Evolutionary conservation across 2,888 invertebrate species (phyloP).

Genomic region (Dryadula phaetusa): DNA sequence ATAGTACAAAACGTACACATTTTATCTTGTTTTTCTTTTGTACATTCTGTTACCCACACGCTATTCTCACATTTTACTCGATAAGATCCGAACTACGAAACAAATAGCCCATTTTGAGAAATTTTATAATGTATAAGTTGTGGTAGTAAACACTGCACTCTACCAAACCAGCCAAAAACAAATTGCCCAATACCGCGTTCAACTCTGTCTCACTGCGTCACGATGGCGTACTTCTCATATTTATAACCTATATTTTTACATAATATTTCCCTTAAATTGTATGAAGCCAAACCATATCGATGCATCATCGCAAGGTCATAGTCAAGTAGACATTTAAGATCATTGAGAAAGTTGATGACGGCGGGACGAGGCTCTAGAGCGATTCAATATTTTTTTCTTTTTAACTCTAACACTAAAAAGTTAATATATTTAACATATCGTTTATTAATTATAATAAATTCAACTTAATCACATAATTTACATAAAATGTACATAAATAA

Average conservation of each 20-base stretch:
- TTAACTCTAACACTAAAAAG: background rate
- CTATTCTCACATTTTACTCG: background rate
- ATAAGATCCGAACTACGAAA: no score
- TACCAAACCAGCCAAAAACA: no score
- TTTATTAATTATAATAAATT: no score
- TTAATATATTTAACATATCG: no score
- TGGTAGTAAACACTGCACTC: no score
- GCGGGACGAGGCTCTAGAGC: conserved; percentile 7
- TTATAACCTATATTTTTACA: background rate
- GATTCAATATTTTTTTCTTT: background rate
- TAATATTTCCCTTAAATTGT: background rate
- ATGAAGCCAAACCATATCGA: background rate
- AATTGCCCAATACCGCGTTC: background rate
- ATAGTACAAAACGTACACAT: background rate
- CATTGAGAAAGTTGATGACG: conserved; percentile 24
- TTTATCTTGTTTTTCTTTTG: background rate
- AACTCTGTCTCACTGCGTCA: background rate
- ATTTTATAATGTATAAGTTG: background rate
- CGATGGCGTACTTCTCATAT: background rate
- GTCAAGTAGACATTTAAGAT: conserved; percentile 46
- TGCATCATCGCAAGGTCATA: conserved; percentile 51
- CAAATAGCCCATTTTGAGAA: background rate
- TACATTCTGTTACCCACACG: background rate
- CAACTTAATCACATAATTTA: no score
- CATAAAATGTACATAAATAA: no score